phyloP scores from a whole-genome alignment of 2,797 vertebrate genomes.

The Pterois miles region DNA sequence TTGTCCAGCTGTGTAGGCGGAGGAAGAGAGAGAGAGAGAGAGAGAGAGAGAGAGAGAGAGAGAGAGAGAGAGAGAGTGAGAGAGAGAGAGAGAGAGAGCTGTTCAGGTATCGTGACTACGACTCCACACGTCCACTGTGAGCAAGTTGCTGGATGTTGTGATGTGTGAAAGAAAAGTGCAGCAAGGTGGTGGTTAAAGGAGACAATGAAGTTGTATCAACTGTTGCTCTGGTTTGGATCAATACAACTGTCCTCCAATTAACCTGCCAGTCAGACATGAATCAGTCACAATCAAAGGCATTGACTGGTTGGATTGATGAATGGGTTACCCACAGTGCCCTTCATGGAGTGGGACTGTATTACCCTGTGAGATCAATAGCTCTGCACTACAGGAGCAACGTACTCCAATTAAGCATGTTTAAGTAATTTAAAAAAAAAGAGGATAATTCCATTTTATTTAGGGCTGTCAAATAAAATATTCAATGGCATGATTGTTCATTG shows the following conservation, averaged over 20 bases:
- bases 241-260: constrained; percentile 23
- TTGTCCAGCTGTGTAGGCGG: constrained; percentile 66
- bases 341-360: constrained; percentile 13
- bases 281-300: constrained; percentile 36
- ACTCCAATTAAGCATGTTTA: neutral
- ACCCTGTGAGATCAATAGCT: neutral
- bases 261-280: constrained; percentile 22
- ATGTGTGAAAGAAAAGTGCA: neutral
- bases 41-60: constrained; percentile 4
- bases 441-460: neutral
- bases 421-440: neutral
- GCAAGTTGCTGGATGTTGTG: neutral
- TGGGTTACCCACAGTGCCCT: neutral
- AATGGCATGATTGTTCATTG: too few relatives aligned
- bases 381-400: neutral
- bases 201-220: constrained; percentile 4
- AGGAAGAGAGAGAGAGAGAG: constrained; percentile 8
- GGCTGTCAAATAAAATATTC: neutral
- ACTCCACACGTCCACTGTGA: neutral
- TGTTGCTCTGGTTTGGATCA: constrained; percentile 11
- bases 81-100: constrained; percentile 3
- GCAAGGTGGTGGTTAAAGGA: neutral
- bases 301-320: constrained; percentile 38
- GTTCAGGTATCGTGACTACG: neutral
- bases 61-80: constrained; percentile 1